Evolutionary conservation across 1,140 invertebrate genomes (phyloP).

Genomic region (Pristionchus pacificus): DNA sequence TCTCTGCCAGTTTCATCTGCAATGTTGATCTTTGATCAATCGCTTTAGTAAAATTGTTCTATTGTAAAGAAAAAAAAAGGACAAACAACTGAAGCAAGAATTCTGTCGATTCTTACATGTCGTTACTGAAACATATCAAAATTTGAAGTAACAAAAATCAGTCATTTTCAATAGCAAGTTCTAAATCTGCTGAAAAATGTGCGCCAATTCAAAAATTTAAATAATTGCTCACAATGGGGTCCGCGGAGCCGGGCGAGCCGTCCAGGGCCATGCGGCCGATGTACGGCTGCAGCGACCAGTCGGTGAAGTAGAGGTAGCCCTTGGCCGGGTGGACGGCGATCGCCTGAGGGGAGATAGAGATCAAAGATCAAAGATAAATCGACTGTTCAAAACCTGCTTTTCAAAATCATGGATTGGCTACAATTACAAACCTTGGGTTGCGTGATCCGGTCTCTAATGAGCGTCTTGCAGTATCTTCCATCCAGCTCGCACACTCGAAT

Average conservation of each 20-base stretch:
- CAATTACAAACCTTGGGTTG: conserved; percentile 78
- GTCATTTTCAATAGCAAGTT: too few relatives aligned
- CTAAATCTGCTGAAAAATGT: too few relatives aligned
- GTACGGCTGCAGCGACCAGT: conserved; percentile 78
- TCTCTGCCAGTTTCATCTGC: conserved; percentile 63
- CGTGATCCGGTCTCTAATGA: conserved; percentile 77
- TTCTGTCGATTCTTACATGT: too few relatives aligned
- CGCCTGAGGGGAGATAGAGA: conserved; percentile 59
- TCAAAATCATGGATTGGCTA: too few relatives aligned
- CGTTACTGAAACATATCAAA: too few relatives aligned
- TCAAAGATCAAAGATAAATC: too few relatives aligned
- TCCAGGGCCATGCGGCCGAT: conserved; percentile 97
- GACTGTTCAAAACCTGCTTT: too few relatives aligned
- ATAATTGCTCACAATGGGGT: conserved; percentile 56
- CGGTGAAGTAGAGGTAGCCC: conserved; percentile 86
- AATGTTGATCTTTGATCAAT: not conserved
- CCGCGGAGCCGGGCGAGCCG: conserved; percentile 83
- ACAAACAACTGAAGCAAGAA: too few relatives aligned
- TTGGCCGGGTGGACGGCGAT: conserved; percentile 88
- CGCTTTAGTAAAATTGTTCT: too few relatives aligned
- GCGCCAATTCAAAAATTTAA: too few relatives aligned
- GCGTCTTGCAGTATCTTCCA: conserved; percentile 81
- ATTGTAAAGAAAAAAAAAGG: too few relatives aligned
- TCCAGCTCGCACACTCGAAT: conserved; percentile 83
- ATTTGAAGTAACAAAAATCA: too few relatives aligned